Conservation (phyloP, 53 echinoderm and acorn worm species). For the Stichopus horrens region DNA sequence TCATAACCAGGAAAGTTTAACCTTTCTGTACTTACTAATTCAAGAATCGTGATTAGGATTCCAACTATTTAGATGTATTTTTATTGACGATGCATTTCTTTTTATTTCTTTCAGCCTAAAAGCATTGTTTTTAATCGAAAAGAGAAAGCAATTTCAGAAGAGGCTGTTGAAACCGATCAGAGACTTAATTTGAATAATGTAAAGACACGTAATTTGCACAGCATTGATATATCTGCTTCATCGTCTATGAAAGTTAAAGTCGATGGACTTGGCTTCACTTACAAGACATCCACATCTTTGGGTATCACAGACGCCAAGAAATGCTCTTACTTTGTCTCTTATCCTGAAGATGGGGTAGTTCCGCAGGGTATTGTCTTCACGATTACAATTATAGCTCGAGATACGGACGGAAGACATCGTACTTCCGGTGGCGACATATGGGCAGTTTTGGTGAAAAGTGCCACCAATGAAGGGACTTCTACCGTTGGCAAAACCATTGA, state of each 20-base stretch:
- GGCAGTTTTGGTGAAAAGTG: conserved; percentile 28
- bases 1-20: no score
- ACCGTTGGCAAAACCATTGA: conserved; percentile 61
- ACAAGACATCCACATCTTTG: not conserved
- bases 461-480: not conserved
- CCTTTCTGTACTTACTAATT: no score
- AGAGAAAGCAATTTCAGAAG: not conserved
- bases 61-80: not conserved
- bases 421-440: conserved; percentile 60
- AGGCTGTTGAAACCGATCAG: not conserved
- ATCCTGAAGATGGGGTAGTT: not conserved
- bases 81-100: not conserved
- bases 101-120: not conserved
- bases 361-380: not conserved
- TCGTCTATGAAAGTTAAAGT: not conserved
- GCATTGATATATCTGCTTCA: not conserved
- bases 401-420: conserved; percentile 28
- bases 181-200: not conserved
- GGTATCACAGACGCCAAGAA: conserved; percentile 6
- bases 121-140: not conserved
- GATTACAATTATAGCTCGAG: conserved; percentile 4
- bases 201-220: not conserved
- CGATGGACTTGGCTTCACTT: not conserved
- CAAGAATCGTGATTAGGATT: no score
- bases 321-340: not conserved